Evolutionary conservation across 2,888 invertebrate species (phyloP).

Genomic region (Thalpophila matura): DNA sequence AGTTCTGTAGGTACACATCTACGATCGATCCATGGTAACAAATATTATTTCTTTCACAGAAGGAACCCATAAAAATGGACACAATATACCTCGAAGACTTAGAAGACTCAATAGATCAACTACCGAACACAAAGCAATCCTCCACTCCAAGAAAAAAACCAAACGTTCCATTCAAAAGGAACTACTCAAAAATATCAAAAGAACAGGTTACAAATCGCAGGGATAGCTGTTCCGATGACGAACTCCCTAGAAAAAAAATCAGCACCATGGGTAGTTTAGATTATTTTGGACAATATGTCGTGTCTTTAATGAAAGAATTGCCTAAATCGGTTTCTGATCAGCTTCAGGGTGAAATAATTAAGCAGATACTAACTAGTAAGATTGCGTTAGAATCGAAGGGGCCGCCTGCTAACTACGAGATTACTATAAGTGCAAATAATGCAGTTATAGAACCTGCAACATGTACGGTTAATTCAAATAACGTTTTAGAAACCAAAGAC

Average conservation of each 20-base stretch:
- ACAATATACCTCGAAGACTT: conserved; percentile 46
- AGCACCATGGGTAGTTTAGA: conserved; percentile 59
- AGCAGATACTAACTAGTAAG: conserved; percentile 56
- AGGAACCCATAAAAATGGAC: conserved; percentile 43
- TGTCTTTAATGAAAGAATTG: conserved; percentile 68
- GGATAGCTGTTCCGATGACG: conserved; percentile 16
- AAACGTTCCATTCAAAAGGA: not conserved
- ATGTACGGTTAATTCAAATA: too few relatives aligned
- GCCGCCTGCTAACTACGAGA: not conserved
- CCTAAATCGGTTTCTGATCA: conserved; percentile 66
- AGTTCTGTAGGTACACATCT: too few relatives aligned
- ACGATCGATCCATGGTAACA: too few relatives aligned
- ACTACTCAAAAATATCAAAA: not conserved
- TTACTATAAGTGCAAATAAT: not conserved
- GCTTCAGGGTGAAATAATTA: conserved; percentile 71
- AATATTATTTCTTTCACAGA: conserved; percentile 34
- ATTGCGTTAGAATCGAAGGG: conserved; percentile 10
- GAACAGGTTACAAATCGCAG: conserved; percentile 22
- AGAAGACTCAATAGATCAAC: not conserved
- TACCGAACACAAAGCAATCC: not conserved
- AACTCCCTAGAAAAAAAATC: not conserved
- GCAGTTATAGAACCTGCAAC: not conserved
- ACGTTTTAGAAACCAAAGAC: too few relatives aligned
- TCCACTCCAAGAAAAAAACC: not conserved
- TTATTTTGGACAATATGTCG: conserved; percentile 70